A percentile compares a stretch with the other conserved stretches of the same genome.
Evolutionary conservation across 2,888 invertebrate species (phyloP).

Genomic region (Orchesella flavescens): DNA sequence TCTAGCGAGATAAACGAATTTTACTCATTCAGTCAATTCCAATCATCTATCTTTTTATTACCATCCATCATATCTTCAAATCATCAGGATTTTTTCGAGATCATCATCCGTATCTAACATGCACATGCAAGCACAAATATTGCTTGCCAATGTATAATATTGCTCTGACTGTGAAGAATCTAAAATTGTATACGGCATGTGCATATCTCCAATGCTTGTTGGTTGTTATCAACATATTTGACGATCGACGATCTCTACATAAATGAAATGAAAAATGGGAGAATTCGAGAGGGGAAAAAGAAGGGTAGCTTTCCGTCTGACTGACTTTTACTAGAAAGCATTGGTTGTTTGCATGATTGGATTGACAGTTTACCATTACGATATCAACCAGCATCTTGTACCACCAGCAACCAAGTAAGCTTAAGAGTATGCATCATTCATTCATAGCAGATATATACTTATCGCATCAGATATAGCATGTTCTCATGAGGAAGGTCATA

Average conservation of each 20-base stretch:
- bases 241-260: slow-evolving; percentile 20
- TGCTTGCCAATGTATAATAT: too few relatives aligned
- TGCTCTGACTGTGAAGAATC: too few relatives aligned
- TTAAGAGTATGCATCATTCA: neutral
- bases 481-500: neutral
- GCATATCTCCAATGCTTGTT: neutral
- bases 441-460: too few relatives aligned
- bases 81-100: neutral
- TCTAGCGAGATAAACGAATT: slow-evolving; percentile 47
- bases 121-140: neutral
- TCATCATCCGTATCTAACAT: neutral
- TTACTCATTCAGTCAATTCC: slow-evolving; percentile 36
- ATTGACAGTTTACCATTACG: slow-evolving; percentile 43
- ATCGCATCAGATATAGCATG: neutral
- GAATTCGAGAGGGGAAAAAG: slow-evolving; percentile 4
- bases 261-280: slow-evolving; percentile 34
- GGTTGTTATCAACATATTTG: neutral
- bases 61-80: slow-evolving; percentile 33
- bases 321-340: neutral
- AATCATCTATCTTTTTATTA: slow-evolving; percentile 57
- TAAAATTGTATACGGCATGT: too few relatives aligned
- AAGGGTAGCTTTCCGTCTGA: neutral
- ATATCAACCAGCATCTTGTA: too few relatives aligned
- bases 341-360: slow-evolving; percentile 32
- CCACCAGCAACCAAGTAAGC: slow-evolving; percentile 11